phyloP scores from a whole-genome alignment of 92 coral and sea anemone species.

The Porites lobata region DNA sequence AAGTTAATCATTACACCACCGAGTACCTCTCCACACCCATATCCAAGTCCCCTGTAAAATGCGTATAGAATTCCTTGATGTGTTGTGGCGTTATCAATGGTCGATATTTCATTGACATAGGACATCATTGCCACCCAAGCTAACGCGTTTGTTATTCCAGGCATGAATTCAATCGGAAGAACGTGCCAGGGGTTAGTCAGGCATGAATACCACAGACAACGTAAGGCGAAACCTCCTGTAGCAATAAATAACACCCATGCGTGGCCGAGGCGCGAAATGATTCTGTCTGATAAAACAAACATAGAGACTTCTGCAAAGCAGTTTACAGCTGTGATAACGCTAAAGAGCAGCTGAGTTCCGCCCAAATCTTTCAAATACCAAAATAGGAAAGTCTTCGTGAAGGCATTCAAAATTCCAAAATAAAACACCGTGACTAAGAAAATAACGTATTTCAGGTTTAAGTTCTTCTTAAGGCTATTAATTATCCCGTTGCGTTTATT shows the following conservation, averaged over 20 bases:
- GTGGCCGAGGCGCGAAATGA: conserved; percentile 68
- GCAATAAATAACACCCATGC: conserved; percentile 74
- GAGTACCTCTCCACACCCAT: conserved; percentile 81
- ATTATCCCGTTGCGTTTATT: conserved; percentile 19
- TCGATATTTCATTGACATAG: conserved; percentile 68
- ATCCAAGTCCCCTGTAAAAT: conserved; percentile 81
- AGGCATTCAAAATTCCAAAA: conserved; percentile 79
- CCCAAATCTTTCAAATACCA: conserved; percentile 87
- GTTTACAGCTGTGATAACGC: conserved; percentile 75
- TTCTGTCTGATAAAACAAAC: conserved; percentile 71
- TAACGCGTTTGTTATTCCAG: conserved; percentile 87
- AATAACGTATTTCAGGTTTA: conserved; percentile 58
- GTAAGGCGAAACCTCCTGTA: conserved; percentile 63
- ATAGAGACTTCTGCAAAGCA: conserved; percentile 77
- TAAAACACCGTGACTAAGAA: conserved; percentile 73
- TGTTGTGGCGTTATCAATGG: conserved; percentile 45
- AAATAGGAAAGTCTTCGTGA: conserved; percentile 79
- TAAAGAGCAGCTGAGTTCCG: conserved; percentile 77
- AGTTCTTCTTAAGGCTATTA: conserved; percentile 33
- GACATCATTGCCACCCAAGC: conserved; percentile 87
- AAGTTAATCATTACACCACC: conserved; percentile 77
- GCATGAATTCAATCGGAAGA: conserved; percentile 72
- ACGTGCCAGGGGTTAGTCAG: conserved; percentile 74
- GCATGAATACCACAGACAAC: conserved; percentile 64
- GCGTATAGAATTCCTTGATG: conserved; percentile 79